Evolutionary conservation across 2,113 vertebrate species (phyloP), one percentile per base, ranked within the genome.

Genomic region (Petrocephalus microphthalmus): DNA sequence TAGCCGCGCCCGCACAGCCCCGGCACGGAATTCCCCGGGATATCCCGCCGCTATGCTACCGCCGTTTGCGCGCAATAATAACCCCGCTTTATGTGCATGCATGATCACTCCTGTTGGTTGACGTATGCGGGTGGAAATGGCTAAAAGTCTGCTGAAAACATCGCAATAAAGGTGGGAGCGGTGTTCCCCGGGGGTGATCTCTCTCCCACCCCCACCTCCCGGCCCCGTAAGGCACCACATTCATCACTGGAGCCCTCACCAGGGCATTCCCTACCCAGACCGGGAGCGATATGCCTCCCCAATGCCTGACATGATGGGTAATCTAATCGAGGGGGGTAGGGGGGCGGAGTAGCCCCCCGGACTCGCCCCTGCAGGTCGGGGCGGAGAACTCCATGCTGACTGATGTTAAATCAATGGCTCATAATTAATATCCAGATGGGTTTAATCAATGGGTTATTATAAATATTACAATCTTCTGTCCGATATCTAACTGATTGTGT

Each of bases 111-210:
- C 45, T 7, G 19, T 83, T 83, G n/a, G 81, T 10, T n/a, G 42
- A 83, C 37, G n/a, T 49, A 22, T 83, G 45, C 20, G 45, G 15
- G 45, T 5, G 42, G 81, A 83, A n/a, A 83, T 7, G 20, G 45
- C 37, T 49, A 22, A 22, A 83, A 83, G 37, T 82, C 42, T 47
- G 42, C 7, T 11, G 42, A 42, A 45, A 83, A 83, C 19, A n/a
- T 49, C 37, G 45, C 45, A 13, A 22, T 49, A 83, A n/a, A 6
- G 17, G 13, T 49, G 64, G 81, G 67, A 54, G 25, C 49, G 8
- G 45, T 29, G 87, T 86, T 88, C 91, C 89, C 89, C 22, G 42
- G 87, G 89, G 90, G 84, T 90, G 83, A 90, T 92, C 90, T 91
- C 90, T 92, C 89, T 91, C 90, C 53, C 60, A 42, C 42, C 42